These are phyloP conservation scores for Cryptocheilus praepositus DNA, from an alignment of 2,888 invertebrate genomes.

Conservation along the genomic window DNA sequence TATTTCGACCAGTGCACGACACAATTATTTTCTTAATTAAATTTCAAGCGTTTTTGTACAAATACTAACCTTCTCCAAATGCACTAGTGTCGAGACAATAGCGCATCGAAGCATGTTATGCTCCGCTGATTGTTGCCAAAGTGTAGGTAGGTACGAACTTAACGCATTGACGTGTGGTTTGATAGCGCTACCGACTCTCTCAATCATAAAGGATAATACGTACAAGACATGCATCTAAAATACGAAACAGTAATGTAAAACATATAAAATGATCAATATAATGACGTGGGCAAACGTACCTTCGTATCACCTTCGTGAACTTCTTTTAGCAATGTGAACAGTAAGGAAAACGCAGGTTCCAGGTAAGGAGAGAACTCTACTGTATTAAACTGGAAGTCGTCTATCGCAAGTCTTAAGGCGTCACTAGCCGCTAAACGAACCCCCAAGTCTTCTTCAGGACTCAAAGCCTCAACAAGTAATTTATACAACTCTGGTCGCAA, in stretches of 20 bases:
- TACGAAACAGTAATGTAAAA: constrained; percentile 37
- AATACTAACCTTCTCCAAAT: constrained; percentile 84
- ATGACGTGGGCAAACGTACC: constrained; percentile 71
- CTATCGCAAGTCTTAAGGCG: constrained; percentile 88
- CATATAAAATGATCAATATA: constrained; percentile 9
- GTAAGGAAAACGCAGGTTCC: constrained; percentile 84
- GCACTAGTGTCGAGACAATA: constrained; percentile 90
- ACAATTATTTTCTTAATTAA: not conserved
- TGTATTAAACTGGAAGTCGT: constrained; percentile 94
- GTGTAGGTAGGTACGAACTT: constrained; percentile 87
- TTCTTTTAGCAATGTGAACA: constrained; percentile 90
- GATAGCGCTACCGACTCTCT: constrained; percentile 87
- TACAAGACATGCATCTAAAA: constrained; percentile 91
- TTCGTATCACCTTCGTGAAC: constrained; percentile 95
- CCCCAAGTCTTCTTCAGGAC: constrained; percentile 88
- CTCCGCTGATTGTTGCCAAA: constrained; percentile 92
- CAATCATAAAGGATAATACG: constrained; percentile 92
- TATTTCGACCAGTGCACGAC: constrained; percentile 49
- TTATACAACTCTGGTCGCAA: constrained; percentile 89
- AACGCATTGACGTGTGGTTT: constrained; percentile 83
- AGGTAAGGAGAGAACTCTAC: constrained; percentile 91
- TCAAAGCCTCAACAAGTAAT: constrained; percentile 84
- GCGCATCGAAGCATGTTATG: constrained; percentile 95
- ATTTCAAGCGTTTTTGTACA: not conserved
- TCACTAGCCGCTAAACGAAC: constrained; percentile 91